phyloP scores from a whole-genome alignment of 2,888 invertebrate species.

The Scotopteryx bipunctaria region DNA sequence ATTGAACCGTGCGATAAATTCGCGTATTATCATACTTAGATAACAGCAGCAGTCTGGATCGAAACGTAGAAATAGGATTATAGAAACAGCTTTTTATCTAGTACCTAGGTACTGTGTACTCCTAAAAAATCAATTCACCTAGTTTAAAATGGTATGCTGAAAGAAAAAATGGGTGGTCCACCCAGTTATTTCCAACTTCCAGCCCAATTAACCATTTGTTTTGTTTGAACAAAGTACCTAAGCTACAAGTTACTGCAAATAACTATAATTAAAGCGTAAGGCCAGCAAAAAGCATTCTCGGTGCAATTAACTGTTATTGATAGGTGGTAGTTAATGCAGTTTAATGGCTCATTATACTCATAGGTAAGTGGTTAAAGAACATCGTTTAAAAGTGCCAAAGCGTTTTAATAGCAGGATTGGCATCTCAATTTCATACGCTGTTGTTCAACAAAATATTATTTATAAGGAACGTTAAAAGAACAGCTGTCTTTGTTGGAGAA shows the following conservation, averaged over 20 bases:
- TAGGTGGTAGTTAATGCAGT: constrained; percentile 30
- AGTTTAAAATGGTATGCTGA: neutral
- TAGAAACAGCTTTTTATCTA: neutral
- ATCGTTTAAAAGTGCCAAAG: constrained; percentile 10
- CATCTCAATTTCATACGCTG: constrained; percentile 8
- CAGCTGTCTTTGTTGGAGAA: constrained; percentile 33
- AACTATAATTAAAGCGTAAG: constrained; percentile 23
- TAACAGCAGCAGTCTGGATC: neutral
- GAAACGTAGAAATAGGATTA: neutral
- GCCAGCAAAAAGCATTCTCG: constrained; percentile 26
- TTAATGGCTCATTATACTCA: constrained; percentile 27
- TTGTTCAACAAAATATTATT: constrained; percentile 6
- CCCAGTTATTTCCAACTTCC: no score
- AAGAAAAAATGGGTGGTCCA: constrained; percentile 16
- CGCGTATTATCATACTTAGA: constrained; percentile 56
- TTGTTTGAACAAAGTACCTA: constrained; percentile 14
- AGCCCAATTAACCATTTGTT: constrained; percentile 14
- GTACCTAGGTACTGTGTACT: no score
- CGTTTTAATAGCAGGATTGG: constrained; percentile 11
- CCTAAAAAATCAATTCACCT: no score
- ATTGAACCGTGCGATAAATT: constrained; percentile 64
- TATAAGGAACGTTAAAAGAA: constrained; percentile 24
- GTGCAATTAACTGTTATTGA: constrained; percentile 29
- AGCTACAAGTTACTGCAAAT: constrained; percentile 18
- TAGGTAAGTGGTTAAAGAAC: constrained; percentile 13